Percentiles rank a stretch among this genome's conserved stretches.
Evolutionary conservation across 1,140 invertebrate species (phyloP).

Genomic region (Schlechtendalia chinensis): DNA sequence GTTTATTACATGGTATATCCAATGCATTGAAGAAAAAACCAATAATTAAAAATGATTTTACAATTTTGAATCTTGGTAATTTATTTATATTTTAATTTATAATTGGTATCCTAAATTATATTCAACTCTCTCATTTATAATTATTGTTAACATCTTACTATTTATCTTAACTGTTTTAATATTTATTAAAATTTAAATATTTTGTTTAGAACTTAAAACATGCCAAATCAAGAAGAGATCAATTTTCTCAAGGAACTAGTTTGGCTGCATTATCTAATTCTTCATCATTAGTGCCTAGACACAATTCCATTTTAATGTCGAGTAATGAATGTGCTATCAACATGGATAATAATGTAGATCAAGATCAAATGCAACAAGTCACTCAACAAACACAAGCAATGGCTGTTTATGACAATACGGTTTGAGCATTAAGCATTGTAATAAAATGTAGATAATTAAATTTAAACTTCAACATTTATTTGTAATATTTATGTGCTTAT

Average conservation of each 20-base stretch:
- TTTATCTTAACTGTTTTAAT: too few species aligned
- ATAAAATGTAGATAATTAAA: background rate
- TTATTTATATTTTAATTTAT: too few species aligned
- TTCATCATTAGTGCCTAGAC: slow-evolving; percentile 52
- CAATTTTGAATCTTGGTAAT: too few species aligned
- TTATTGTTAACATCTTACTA: too few species aligned
- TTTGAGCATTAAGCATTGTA: background rate
- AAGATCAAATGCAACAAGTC: slow-evolving; percentile 57
- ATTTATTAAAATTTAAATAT: background rate
- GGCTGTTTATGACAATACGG: slow-evolving; percentile 35
- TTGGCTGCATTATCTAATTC: slow-evolving; percentile 31
- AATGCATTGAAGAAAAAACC: too few species aligned
- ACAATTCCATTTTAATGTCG: slow-evolving; percentile 63
- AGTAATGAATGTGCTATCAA: slow-evolving; percentile 76
- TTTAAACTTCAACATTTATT: background rate
- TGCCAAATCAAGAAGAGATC: slow-evolving; percentile 88
- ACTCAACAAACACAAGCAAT: slow-evolving; percentile 59
- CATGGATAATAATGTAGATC: slow-evolving; percentile 63
- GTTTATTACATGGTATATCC: too few species aligned
- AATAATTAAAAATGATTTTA: too few species aligned
- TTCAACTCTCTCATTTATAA: too few species aligned
- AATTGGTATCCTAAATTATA: too few species aligned
- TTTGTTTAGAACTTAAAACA: slow-evolving; percentile 80
- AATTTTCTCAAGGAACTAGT: slow-evolving; percentile 69
- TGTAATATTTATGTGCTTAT: background rate